These are phyloP conservation scores for Epinephelus fuscoguttatus DNA, from an alignment of 2,113 vertebrate species.

Conservation along the genomic window DNA sequence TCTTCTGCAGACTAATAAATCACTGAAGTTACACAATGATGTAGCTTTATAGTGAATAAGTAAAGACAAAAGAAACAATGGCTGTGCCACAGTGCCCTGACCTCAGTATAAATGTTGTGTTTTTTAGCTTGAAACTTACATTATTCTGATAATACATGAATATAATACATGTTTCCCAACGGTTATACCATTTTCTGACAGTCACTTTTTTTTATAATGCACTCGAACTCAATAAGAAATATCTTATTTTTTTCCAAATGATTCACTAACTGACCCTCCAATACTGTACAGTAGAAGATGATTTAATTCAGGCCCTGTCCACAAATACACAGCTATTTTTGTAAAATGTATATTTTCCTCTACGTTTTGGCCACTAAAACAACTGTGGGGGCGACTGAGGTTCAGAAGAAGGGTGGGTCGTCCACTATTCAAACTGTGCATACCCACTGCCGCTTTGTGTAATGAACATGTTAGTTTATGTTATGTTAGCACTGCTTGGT, in stretches of 20 bases:
- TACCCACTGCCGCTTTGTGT: too few species aligned
- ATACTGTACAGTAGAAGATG: background rate
- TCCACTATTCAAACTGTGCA: too few species aligned
- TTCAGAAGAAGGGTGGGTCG: too few species aligned
- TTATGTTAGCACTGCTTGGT: too few species aligned
- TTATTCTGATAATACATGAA: background rate
- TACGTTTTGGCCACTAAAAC: too few species aligned
- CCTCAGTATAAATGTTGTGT: background rate
- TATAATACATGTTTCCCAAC: background rate
- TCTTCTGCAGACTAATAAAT: background rate
- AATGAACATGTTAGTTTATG: too few species aligned
- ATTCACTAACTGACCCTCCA: background rate
- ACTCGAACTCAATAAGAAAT: background rate
- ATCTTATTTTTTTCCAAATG: background rate
- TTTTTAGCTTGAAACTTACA: background rate
- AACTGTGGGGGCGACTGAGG: too few species aligned
- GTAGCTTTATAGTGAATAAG: background rate
- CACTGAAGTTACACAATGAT: background rate
- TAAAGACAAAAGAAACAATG: background rate
- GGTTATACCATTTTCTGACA: background rate
- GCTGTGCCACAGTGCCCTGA: background rate
- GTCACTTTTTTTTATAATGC: background rate
- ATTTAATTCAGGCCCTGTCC: background rate
- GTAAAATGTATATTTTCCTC: too few species aligned
- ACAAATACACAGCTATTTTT: too few species aligned